Evolutionary conservation across 53 echinoderm and acorn worm genomes (phyloP).

Genomic region (Zoroaster sp.): DNA sequence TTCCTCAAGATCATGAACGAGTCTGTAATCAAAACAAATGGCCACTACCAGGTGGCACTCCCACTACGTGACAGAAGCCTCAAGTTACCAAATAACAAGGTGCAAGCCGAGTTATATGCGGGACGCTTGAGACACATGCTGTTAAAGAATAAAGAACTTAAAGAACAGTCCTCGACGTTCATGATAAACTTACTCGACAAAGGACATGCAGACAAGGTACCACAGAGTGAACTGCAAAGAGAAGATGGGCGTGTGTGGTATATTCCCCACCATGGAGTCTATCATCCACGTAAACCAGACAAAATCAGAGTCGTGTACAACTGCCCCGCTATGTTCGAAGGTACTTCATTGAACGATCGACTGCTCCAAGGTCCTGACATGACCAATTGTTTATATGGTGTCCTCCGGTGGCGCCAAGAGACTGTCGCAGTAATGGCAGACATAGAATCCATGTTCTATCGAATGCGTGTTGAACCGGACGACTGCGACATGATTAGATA

Average conservation of each 20-base stretch:
- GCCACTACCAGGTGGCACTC: constrained; percentile 53
- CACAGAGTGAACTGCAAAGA: not conserved
- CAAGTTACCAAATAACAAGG: constrained; percentile 40
- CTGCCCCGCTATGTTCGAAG: constrained; percentile 31
- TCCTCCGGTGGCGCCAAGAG: constrained; percentile 45
- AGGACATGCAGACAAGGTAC: constrained; percentile 58
- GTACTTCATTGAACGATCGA: constrained; percentile 40
- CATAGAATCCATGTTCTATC: constrained; percentile 53
- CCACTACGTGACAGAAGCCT: constrained; percentile 58
- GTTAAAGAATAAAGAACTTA: constrained; percentile 10
- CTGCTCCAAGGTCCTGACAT: constrained; percentile 50
- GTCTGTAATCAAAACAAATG: constrained; percentile 19
- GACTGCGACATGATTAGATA: constrained; percentile 44
- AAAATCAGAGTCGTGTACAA: constrained; percentile 63
- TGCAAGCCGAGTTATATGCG: constrained; percentile 47
- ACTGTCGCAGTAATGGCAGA: constrained; percentile 44
- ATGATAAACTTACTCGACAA: constrained; percentile 46
- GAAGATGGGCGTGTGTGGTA: constrained; percentile 38
- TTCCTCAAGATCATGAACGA: constrained; percentile 66
- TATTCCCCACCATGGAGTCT: constrained; percentile 53
- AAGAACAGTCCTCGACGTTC: constrained; percentile 45
- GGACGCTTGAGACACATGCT: constrained; percentile 40
- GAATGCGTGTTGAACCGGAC: constrained; percentile 1
- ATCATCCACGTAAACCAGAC: constrained; percentile 46
- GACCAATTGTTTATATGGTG: too few relatives aligned